Evolutionary conservation across 2,888 invertebrate genomes (phyloP).

Genomic region (Metellina segmentata): DNA sequence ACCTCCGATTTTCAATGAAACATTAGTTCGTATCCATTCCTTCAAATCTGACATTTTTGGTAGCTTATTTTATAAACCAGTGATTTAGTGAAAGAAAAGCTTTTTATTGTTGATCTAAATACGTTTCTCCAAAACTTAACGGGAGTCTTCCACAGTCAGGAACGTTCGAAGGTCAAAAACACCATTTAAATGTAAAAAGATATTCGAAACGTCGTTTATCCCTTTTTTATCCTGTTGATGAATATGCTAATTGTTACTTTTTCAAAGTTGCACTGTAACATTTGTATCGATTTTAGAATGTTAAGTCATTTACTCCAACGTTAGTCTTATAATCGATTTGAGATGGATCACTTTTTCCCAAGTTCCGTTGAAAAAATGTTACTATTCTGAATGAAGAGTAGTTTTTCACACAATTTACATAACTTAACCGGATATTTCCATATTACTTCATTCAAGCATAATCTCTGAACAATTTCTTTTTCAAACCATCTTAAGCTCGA

Average conservation of each 20-base stretch:
- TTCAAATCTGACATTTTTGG: too few species aligned
- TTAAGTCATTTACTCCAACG: conserved; percentile 16
- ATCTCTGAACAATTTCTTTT: background rate
- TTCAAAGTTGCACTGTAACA: background rate
- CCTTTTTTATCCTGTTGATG: conserved; percentile 14
- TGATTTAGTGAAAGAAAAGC: too few species aligned
- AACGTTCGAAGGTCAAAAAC: conserved; percentile 30
- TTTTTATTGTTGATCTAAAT: too few species aligned
- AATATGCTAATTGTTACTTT: conserved; percentile 57
- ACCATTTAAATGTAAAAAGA: conserved; percentile 45
- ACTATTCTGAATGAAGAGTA: background rate
- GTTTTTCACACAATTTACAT: background rate
- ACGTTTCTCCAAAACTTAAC: too few species aligned
- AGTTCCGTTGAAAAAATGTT: background rate
- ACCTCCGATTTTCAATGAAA: too few species aligned
- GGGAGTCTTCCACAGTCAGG: too few species aligned
- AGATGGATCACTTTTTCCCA: background rate
- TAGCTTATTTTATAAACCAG: too few species aligned
- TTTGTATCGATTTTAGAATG: conserved; percentile 32
- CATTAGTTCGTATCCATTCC: too few species aligned
- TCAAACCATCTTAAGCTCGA: background rate
- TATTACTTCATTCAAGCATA: background rate
- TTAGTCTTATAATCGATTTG: background rate
- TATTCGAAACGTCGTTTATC: conserved; percentile 21
- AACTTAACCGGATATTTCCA: background rate